Percentiles rank a stretch among this genome's conserved stretches.
Conservation (phyloP, 2,113 vertebrate species). For the Taxidea taxus region DNA sequence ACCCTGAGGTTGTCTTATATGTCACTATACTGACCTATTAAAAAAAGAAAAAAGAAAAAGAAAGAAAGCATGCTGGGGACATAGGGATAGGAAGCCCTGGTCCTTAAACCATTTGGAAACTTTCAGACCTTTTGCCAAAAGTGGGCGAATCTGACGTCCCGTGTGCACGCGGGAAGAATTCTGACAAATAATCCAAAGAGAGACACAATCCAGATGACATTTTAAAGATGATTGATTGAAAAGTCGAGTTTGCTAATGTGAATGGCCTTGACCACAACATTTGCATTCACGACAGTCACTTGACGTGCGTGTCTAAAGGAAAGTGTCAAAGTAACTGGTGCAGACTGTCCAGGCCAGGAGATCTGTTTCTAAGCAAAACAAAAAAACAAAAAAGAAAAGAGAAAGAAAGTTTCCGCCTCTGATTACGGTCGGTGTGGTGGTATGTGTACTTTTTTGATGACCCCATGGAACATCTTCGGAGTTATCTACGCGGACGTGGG, state of each 20-base stretch:
- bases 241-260: slow-evolving; percentile 16
- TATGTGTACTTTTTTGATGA: background rate
- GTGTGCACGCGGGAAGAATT: background rate
- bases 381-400: background rate
- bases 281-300: background rate
- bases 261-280: slow-evolving; percentile 33
- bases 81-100: background rate
- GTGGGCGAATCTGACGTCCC: background rate
- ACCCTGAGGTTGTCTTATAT: background rate
- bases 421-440: background rate
- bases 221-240: slow-evolving; percentile 54
- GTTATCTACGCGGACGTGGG: background rate
- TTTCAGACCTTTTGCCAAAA: slow-evolving; percentile 8
- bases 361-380: slow-evolving; percentile 25
- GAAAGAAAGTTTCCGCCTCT: background rate
- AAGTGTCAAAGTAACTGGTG: background rate
- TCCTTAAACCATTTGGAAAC: slow-evolving; percentile 41
- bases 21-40: background rate
- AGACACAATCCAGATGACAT: background rate
- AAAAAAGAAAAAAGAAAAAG: background rate
- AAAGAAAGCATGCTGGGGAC: background rate
- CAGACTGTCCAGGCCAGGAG: background rate
- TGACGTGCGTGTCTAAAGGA: background rate
- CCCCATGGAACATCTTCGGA: background rate
- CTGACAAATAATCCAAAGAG: slow-evolving; percentile 18